These are phyloP conservation scores for Planiliza haematocheilus DNA, from an alignment of 2,113 vertebrate species.

Conservation along the genomic window DNA sequence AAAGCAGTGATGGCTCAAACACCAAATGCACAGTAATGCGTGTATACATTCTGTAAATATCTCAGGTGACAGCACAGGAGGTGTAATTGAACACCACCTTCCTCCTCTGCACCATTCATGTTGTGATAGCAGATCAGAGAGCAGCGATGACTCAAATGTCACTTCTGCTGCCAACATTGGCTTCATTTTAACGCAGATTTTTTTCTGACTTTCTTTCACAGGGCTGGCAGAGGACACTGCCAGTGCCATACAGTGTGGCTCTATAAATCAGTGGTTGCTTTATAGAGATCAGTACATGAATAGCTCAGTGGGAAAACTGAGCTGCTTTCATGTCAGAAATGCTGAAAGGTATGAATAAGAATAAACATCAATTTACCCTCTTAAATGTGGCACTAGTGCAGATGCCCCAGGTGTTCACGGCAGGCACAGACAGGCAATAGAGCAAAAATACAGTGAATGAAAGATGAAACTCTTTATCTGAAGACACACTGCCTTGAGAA, in stretches of 20 bases:
- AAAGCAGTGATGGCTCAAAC: conserved; percentile 13
- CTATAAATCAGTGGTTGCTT: conserved; percentile 24
- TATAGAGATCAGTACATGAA: conserved; percentile 13
- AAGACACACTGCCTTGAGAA: not conserved
- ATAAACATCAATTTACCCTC: conserved; percentile 11
- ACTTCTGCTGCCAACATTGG: not conserved
- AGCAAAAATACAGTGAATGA: conserved; percentile 1
- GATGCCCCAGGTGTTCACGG: not conserved
- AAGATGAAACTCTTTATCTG: conserved; percentile 3
- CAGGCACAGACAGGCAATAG: not conserved
- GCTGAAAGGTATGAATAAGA: not conserved
- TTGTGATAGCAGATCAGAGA: too few relatives aligned
- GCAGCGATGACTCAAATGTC: too few relatives aligned
- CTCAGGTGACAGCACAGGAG: not conserved
- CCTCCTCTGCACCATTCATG: conserved; percentile 1
- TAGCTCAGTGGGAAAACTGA: conserved; percentile 6
- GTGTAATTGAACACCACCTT: conserved; percentile 29
- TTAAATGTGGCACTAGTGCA: not conserved
- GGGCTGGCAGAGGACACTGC: not conserved
- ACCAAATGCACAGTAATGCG: not conserved
- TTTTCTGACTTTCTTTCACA: not conserved
- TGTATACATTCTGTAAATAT: conserved; percentile 14
- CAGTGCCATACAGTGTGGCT: conserved; percentile 14
- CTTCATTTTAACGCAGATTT: not conserved
- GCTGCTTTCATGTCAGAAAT: not conserved